These are phyloP conservation scores for Scolopax bukidnonensis DNA, from an alignment of 2,797 vertebrate species.

Conservation along the genomic window DNA sequence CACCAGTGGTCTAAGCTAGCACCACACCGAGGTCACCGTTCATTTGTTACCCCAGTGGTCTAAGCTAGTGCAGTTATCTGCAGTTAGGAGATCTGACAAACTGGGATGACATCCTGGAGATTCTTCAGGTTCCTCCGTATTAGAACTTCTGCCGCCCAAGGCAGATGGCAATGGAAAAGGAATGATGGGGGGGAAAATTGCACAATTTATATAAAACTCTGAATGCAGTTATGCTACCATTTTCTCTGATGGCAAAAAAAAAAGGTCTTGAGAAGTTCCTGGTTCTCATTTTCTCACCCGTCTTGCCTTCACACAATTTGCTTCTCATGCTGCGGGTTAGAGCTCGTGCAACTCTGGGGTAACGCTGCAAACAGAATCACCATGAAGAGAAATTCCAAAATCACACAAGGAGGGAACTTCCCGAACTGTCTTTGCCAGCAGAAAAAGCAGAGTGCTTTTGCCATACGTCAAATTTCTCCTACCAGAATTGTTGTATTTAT, in stretches of 20 bases:
- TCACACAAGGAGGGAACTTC: neutral
- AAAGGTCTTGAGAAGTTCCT: neutral
- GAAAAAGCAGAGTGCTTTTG: neutral
- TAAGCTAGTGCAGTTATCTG: neutral
- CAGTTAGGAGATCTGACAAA: neutral
- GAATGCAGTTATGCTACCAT: neutral
- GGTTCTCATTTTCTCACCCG: neutral
- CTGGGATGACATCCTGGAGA: neutral
- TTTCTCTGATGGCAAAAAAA: neutral
- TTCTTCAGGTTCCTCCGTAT: neutral
- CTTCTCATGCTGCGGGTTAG: neutral
- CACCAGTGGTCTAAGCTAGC: neutral
- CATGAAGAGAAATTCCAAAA: neutral
- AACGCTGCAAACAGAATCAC: neutral
- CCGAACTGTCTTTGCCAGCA: neutral
- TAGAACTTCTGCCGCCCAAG: neutral
- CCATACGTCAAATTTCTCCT: neutral
- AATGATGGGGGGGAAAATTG: neutral
- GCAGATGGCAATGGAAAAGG: neutral
- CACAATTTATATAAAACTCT: neutral
- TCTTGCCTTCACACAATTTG: neutral
- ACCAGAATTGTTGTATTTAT: neutral
- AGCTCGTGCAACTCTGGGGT: neutral
- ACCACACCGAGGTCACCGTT: neutral
- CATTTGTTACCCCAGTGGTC: neutral